A percentile compares a stretch with the other conserved stretches of the same genome.
phyloP scores from a whole-genome alignment of 2,888 invertebrate genomes.

The Syrista parreyssii region DNA sequence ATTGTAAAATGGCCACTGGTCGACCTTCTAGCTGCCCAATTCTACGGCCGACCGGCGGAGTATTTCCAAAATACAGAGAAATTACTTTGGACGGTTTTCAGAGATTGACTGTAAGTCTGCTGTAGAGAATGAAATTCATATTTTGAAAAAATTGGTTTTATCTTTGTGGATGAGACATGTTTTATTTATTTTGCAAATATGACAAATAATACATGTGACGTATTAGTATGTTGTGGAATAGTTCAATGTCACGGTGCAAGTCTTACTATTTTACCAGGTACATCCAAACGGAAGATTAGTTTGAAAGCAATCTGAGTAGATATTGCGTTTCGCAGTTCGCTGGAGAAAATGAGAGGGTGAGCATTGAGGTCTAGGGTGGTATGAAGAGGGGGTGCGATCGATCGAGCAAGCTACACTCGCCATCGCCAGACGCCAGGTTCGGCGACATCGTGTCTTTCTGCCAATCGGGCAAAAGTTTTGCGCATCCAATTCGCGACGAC shows the following conservation, averaged over 20 bases:
- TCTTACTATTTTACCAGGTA: background rate
- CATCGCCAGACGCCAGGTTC: slow-evolving; percentile 13
- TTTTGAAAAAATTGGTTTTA: no score
- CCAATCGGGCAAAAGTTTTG: slow-evolving; percentile 13
- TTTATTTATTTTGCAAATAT: background rate
- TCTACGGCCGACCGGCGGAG: slow-evolving; percentile 19
- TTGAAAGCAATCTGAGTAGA: slow-evolving; percentile 25
- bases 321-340: slow-evolving; percentile 27
- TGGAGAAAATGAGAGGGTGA: slow-evolving; percentile 17
- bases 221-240: background rate
- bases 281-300: no score
- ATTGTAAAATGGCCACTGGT: slow-evolving; percentile 39
- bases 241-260: background rate
- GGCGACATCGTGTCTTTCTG: slow-evolving; percentile 8
- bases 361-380: slow-evolving; percentile 19
- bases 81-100: background rate
- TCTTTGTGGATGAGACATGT: background rate
- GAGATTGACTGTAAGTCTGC: no score
- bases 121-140: no score
- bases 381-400: slow-evolving; percentile 37
- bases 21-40: slow-evolving; percentile 43
- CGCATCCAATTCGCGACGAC: background rate
- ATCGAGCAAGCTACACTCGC: slow-evolving; percentile 34
- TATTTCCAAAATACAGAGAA: slow-evolving; percentile 30
- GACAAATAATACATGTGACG: background rate